phyloP scores from a whole-genome alignment of 2,797 vertebrate genomes.

The Natrix natrix region DNA sequence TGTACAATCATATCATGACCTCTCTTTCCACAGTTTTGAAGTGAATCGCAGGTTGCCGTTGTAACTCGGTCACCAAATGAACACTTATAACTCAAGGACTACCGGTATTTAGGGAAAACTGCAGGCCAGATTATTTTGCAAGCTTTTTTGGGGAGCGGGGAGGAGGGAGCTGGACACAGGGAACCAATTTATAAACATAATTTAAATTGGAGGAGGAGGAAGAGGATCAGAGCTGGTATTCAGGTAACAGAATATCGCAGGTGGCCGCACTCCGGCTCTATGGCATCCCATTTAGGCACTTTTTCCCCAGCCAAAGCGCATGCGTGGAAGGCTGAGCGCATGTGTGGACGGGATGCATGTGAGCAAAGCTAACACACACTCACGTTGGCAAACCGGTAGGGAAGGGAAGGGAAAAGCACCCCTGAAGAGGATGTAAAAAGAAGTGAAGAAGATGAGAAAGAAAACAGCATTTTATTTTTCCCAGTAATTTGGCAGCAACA shows the following conservation, averaged over 20 bases:
- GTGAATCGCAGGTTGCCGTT: neutral
- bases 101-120: neutral
- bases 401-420: no score
- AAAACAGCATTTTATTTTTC: neutral
- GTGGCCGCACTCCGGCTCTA: no score
- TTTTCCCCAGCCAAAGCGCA: no score
- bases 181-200: neutral
- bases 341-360: no score
- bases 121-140: neutral
- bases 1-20: no score
- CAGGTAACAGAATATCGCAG: no score
- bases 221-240: no score
- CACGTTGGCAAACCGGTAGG: no score
- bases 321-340: no score
- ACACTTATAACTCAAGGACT: neutral
- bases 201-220: neutral
- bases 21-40: no score
- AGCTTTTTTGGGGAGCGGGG: neutral
- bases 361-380: no score
- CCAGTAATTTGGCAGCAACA: neutral
- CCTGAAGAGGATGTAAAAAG: neutral
- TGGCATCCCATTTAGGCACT: no score
- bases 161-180: fast-evolving
- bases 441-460: neutral
- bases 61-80: neutral